A percentile compares a stretch with the other conserved stretches of the same genome.
These are phyloP conservation scores for Mormyrus lacerda DNA, from an alignment of 2,113 vertebrate genomes.

Conservation along the genomic window DNA sequence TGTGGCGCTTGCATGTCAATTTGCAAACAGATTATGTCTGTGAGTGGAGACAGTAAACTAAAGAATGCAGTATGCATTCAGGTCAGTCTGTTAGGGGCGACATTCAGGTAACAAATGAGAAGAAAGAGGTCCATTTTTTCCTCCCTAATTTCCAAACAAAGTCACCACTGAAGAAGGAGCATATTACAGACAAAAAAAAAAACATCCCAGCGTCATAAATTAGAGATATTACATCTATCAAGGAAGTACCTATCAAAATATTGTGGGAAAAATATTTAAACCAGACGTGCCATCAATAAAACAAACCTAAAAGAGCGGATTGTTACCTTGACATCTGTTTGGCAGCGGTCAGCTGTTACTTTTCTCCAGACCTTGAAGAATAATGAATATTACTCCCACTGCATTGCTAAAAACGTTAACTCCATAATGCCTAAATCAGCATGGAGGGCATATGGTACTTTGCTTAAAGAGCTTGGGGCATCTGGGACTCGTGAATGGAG, in stretches of 20 bases:
- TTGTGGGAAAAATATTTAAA: background rate
- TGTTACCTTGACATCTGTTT: conserved; percentile 12
- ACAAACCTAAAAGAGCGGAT: conserved; percentile 5
- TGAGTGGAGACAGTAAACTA: background rate
- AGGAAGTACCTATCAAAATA: background rate
- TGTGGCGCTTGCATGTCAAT: background rate
- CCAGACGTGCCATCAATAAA: conserved; percentile 2
- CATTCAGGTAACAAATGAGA: background rate
- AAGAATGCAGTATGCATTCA: background rate
- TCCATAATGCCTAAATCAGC: conserved; percentile 13
- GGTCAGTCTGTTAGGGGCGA: background rate
- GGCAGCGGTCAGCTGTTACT: conserved; percentile 9
- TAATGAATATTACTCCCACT: conserved; percentile 14
- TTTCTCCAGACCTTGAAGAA: conserved; percentile 7
- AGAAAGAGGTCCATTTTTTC: background rate
- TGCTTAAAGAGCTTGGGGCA: conserved; percentile 4
- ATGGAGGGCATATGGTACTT: conserved; percentile 1
- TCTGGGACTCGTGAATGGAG: background rate
- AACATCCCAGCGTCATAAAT: background rate
- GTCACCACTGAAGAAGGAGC: background rate
- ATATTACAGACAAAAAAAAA: background rate
- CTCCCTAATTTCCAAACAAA: background rate
- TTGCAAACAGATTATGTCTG: background rate
- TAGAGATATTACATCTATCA: background rate
- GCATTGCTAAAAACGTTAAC: background rate